These are phyloP conservation scores for Cheilosia vulpina DNA, from an alignment of 2,888 invertebrate species.

Conservation along the genomic window DNA sequence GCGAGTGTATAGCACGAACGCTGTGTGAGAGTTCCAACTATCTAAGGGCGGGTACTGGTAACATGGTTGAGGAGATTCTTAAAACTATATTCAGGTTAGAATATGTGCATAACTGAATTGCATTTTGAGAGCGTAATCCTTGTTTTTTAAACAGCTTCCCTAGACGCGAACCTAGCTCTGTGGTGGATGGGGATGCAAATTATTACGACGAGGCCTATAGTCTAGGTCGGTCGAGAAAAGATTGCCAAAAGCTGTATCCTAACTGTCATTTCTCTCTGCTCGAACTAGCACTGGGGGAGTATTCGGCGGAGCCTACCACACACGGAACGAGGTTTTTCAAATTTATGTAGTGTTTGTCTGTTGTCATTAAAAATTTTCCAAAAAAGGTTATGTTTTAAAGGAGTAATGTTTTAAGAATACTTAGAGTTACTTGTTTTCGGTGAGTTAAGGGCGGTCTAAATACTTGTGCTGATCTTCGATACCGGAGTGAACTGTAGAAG, in stretches of 20 bases:
- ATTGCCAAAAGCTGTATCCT: slow-evolving; percentile 86
- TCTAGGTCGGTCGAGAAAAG: slow-evolving; percentile 84
- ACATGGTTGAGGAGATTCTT: slow-evolving; percentile 89
- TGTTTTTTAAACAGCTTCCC: slow-evolving; percentile 76
- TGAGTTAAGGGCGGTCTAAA: too few relatives aligned
- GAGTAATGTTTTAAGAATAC: too few relatives aligned
- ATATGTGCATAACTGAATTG: too few relatives aligned
- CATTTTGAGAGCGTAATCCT: not conserved
- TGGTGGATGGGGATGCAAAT: slow-evolving; percentile 85
- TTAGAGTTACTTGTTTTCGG: too few relatives aligned
- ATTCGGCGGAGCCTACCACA: slow-evolving; percentile 78
- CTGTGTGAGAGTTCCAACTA: slow-evolving; percentile 89
- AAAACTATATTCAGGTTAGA: slow-evolving; percentile 88
- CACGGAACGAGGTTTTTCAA: slow-evolving; percentile 56
- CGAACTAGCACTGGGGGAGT: slow-evolving; percentile 88
- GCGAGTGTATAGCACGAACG: slow-evolving; percentile 88
- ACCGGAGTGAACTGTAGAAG: too few relatives aligned
- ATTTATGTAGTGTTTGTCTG: not conserved
- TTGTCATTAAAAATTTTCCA: not conserved
- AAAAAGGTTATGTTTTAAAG: too few relatives aligned
- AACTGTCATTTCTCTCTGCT: slow-evolving; percentile 89
- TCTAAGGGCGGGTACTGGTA: slow-evolving; percentile 86
- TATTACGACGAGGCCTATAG: slow-evolving; percentile 88
- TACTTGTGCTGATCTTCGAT: too few relatives aligned
- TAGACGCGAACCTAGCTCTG: slow-evolving; percentile 29